Evolutionary conservation across 2,888 invertebrate species (phyloP), one percentile per base, ranked within the genome.

Genomic region (Spodoptera littoralis): DNA sequence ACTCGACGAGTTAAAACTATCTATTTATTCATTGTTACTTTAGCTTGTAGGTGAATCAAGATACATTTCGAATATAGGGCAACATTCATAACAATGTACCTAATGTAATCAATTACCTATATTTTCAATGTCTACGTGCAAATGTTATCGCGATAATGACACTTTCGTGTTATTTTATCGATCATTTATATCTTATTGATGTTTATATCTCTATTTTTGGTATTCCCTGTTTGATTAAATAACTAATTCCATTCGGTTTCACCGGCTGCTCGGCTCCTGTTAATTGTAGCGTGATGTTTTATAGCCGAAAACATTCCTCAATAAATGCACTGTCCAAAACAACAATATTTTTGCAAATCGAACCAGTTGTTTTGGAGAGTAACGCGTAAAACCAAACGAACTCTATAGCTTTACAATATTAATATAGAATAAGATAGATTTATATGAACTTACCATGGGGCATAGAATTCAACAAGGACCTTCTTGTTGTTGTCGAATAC

Each of bases 381-480:
- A 27, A 5, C 3, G 27, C 27, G 3, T 27, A 4, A 3, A 27
- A 27, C 27, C 6, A 36, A 30, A 30, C 30, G 6, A 30, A 30
- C 30, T 30, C 6, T 6, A 2, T 8, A 36, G 4, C 4, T 13
- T 13, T 2, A 45, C 8, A 18, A 45, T 3, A 5, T n/a, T 5
- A 45, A 1, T 45, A 45, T 8, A n/a, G 3, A 50, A 11, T 18
- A 18, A 1, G 1, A 18, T 18, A 13, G 9, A 12, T 36, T 30
- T 3, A 44, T 42, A 2, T 2, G 1, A 30, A 88, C 93, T 92
- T 70, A 95, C 99, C 99, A 99, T 68, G 99, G 99, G 58, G 99
- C 99, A 93, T 99, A 99, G 96, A 99, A 99, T 95, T 99, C 99
- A 75, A 99, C 99, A 65, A 99, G 96, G 54, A 99, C 99, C 85